These are phyloP conservation scores for Eospalax fontanierii DNA, from an alignment of 2,797 vertebrate species.

Conservation along the genomic window DNA sequence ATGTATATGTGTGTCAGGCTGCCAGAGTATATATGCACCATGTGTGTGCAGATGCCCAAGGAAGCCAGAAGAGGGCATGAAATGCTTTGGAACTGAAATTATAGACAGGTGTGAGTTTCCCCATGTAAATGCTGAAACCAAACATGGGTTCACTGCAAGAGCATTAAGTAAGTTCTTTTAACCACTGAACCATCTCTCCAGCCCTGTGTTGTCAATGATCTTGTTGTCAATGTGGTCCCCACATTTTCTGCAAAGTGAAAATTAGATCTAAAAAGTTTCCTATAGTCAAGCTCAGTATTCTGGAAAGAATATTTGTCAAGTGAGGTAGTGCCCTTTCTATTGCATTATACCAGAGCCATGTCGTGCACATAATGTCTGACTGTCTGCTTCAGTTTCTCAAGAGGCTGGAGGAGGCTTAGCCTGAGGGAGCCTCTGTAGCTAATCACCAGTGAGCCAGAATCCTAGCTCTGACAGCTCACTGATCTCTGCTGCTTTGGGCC, in stretches of 20 bases:
- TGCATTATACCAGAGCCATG: not conserved
- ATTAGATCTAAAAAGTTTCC: not conserved
- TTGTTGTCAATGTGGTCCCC: not conserved
- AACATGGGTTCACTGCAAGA: no score
- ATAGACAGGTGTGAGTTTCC: no score
- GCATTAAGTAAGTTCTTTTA: not conserved
- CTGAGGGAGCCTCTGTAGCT: not conserved
- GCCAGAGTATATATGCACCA: no score
- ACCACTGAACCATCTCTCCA: not conserved
- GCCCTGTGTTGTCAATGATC: not conserved
- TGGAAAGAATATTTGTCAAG: not conserved
- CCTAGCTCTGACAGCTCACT: not conserved
- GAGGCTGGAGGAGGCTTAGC: not conserved
- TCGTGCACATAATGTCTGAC: not conserved
- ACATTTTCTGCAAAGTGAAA: slow-evolving; percentile 2
- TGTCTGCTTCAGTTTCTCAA: slow-evolving; percentile 21
- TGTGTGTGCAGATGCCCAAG: no score
- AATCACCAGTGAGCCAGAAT: not conserved
- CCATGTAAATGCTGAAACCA: no score
- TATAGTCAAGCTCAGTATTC: slow-evolving; percentile 4
- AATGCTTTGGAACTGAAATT: no score
- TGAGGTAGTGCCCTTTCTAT: not conserved
- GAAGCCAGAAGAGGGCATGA: no score
- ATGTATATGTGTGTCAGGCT: no score
- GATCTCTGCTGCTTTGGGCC: not conserved